Evolutionary conservation across 2,113 vertebrate genomes (phyloP).

Genomic region (Athene cunicularia): DNA sequence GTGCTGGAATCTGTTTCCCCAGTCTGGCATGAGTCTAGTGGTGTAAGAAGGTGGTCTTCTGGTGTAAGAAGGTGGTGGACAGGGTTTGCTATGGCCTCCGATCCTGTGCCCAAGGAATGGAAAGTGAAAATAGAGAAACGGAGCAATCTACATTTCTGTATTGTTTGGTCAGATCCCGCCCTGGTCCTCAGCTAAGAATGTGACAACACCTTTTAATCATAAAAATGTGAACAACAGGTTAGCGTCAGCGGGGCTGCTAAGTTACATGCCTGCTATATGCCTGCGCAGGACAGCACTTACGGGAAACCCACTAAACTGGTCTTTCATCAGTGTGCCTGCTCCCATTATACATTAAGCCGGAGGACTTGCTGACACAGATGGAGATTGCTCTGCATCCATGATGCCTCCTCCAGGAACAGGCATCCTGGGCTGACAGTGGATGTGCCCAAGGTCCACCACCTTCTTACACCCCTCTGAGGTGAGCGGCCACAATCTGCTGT

Average conservation of each 20-base stretch:
- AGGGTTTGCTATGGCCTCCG: not conserved
- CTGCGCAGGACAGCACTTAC: accelerated
- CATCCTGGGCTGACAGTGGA: not conserved
- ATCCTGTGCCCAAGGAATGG: not conserved
- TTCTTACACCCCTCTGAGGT: not conserved
- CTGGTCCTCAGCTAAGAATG: not conserved
- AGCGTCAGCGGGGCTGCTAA: not conserved
- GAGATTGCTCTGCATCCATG: not conserved
- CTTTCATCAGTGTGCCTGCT: not conserved
- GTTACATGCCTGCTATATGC: not conserved
- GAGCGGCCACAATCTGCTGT: not conserved
- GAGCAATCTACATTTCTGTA: not conserved
- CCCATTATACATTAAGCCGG: not conserved
- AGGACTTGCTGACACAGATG: not conserved
- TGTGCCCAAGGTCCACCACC: not conserved
- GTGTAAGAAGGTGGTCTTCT: too few species aligned
- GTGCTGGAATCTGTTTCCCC: not conserved
- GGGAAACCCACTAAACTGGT: not conserved
- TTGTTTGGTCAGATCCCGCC: not conserved
- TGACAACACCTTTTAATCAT: not conserved
- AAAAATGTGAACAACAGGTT: not conserved
- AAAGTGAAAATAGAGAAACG: not conserved
- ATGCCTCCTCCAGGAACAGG: not conserved
- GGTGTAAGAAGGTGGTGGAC: not conserved
- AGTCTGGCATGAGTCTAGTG: not conserved